Conservation (phyloP, 2,797 vertebrate species). For the Sibirionetta formosa region DNA sequence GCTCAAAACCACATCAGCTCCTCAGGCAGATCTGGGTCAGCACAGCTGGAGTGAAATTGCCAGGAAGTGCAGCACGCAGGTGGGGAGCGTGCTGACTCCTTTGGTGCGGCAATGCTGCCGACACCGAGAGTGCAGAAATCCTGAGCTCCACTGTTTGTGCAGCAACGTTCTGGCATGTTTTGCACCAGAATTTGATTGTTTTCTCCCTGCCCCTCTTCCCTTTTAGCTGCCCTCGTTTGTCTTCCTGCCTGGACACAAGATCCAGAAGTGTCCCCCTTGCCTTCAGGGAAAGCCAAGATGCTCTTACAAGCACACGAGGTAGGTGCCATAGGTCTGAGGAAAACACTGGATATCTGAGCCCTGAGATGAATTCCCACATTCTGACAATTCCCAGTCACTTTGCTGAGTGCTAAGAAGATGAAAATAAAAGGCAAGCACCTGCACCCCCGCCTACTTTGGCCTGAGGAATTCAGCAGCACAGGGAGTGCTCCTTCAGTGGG, state of each 20-base stretch:
- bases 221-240: not conserved
- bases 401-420: not conserved
- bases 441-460: too few relatives aligned
- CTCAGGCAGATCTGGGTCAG: constrained; percentile 55
- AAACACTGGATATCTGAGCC: not conserved
- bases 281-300: not conserved
- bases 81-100: too few relatives aligned
- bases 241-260: not conserved
- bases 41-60: not conserved
- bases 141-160: rapidly evolving
- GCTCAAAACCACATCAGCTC: constrained; percentile 15
- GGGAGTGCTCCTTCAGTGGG: not conserved
- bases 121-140: not conserved
- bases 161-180: not conserved
- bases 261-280: not conserved
- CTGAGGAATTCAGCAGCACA: too few relatives aligned
- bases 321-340: not conserved
- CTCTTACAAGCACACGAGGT: not conserved
- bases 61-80: rapidly evolving
- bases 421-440: not conserved
- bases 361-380: not conserved
- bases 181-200: not conserved
- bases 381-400: not conserved
- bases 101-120: rapidly evolving
- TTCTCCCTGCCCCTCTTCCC: not conserved